phyloP scores from a whole-genome alignment of 2,888 invertebrate genomes.

The Cancer borealis region DNA sequence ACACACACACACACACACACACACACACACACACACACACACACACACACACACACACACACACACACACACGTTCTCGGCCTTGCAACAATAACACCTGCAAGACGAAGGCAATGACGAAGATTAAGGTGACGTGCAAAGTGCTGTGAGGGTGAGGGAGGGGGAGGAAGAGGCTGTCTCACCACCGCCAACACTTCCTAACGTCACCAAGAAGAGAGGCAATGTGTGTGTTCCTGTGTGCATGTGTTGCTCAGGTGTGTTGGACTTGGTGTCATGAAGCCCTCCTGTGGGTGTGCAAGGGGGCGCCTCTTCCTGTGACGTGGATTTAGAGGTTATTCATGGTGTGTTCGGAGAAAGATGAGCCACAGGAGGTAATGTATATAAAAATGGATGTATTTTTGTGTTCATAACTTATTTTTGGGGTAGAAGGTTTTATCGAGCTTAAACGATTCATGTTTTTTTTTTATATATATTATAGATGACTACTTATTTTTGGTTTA shows the following conservation, averaged over 20 bases:
- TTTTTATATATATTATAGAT: neutral
- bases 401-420: too few relatives aligned
- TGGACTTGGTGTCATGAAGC: neutral
- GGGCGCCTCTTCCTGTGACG: neutral
- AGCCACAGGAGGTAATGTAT: neutral
- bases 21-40: constrained; percentile 9
- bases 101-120: constrained; percentile 15
- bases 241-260: neutral
- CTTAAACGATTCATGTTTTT: neutral
- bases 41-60: constrained; percentile 7
- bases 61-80: neutral
- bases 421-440: neutral
- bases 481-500: neutral
- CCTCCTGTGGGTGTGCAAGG: neutral
- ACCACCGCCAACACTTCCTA: neutral
- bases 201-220: neutral
- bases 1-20: constrained; percentile 45
- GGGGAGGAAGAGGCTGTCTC: neutral
- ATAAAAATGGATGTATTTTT: neutral
- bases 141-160: constrained; percentile 3
- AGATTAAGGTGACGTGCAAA: constrained; percentile 5
- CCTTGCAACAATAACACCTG: neutral
- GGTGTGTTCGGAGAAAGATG: neutral
- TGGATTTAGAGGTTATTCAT: neutral
- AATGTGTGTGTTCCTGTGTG: neutral